Evolutionary conservation across 2,113 vertebrate species (phyloP).

Genomic region (Xiphorhynchus elegans): DNA sequence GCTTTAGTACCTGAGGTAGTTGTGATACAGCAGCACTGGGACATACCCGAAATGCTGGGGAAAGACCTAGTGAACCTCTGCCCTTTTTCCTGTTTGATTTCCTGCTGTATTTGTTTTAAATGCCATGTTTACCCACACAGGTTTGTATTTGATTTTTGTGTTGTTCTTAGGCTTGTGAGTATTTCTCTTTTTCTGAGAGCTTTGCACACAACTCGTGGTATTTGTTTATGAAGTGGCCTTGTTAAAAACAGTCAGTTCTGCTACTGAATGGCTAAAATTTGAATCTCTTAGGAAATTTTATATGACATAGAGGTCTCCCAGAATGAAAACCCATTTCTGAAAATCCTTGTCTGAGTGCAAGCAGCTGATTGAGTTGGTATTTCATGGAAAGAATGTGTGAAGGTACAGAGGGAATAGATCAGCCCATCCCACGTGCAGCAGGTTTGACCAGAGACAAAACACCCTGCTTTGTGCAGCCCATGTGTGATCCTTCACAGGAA

Average conservation of each 20-base stretch:
- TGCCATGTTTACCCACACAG: background rate
- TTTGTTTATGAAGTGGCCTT: background rate
- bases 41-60: background rate
- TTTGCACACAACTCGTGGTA: background rate
- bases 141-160: background rate
- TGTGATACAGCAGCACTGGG: background rate
- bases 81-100: conserved; percentile 4
- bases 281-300: background rate
- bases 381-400: background rate
- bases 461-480: background rate
- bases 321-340: background rate
- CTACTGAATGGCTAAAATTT: background rate
- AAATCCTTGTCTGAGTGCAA: background rate
- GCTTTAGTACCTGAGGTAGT: background rate
- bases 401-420: background rate
- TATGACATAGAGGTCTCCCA: background rate
- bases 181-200: background rate
- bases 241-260: background rate
- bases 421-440: accelerated
- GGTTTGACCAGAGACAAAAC: background rate
- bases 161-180: background rate
- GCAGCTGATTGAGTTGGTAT: background rate
- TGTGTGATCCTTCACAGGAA: accelerated
- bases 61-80: background rate
- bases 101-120: background rate